Evolutionary conservation across 2,888 invertebrate species (phyloP).

Genomic region (Palloptera scutellata): DNA sequence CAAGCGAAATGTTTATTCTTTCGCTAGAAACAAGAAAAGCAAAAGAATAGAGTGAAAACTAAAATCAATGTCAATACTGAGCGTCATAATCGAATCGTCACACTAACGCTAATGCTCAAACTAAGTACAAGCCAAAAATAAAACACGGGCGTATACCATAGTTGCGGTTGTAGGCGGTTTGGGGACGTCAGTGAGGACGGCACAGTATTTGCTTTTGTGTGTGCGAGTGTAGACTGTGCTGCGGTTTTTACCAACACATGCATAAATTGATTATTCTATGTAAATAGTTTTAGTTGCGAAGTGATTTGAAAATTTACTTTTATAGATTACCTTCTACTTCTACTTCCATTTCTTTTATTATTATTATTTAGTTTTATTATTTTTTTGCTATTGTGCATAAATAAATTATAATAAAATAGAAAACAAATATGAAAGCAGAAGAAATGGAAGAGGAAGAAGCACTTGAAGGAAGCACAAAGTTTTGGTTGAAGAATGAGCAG

Average conservation of each 20-base stretch:
- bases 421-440: neutral
- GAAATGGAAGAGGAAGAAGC: neutral
- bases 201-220: neutral
- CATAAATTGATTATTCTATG: neutral
- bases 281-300: neutral
- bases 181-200: too few species aligned
- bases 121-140: neutral
- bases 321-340: neutral
- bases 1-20: too few species aligned
- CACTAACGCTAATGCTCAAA: neutral
- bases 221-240: neutral
- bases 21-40: too few species aligned
- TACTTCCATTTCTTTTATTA: too few species aligned
- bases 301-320: conserved; percentile 1
- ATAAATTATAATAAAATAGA: neutral
- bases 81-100: neutral
- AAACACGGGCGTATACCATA: neutral
- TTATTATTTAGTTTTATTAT: too few species aligned
- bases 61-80: neutral
- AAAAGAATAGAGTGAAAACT: neutral
- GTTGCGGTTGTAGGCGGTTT: too few species aligned
- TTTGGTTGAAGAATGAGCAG: too few species aligned
- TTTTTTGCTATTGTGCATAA: neutral
- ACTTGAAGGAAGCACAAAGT: too few species aligned
- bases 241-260: neutral